Percentiles rank a stretch among this genome's conserved stretches.
phyloP scores from a whole-genome alignment of 2,797 vertebrate genomes.

The Valencia hispanica region DNA sequence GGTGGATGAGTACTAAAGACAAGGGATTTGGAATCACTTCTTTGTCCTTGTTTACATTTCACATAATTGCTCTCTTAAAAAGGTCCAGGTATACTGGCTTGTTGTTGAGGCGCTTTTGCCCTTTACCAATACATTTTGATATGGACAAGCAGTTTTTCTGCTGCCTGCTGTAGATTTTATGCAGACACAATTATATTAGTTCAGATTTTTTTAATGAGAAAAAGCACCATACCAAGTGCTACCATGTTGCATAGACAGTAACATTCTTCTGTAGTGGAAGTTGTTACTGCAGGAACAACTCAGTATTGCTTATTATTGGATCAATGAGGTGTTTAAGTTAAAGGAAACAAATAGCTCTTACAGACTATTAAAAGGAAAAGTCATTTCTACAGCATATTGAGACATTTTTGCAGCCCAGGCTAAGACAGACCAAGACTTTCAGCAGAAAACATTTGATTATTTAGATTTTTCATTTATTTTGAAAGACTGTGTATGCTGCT shows the following conservation, averaged over 20 bases:
- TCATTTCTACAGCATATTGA: no score
- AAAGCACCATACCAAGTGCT: not conserved
- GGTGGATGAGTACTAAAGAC: not conserved
- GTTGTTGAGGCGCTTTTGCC: not conserved
- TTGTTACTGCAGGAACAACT: no score
- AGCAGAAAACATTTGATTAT: not conserved
- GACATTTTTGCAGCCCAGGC: not conserved
- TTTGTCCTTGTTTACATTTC: not conserved
- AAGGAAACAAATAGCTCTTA: not conserved
- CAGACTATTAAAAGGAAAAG: not conserved
- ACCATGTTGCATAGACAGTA: not conserved
- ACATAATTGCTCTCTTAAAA: not conserved
- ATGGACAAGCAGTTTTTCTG: no score
- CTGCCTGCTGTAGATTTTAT: no score
- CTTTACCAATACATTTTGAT: not conserved
- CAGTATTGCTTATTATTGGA: not conserved
- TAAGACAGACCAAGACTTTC: not conserved
- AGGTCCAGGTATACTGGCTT: not conserved
- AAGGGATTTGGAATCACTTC: not conserved
- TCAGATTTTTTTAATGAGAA: not conserved
- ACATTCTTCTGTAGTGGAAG: no score
- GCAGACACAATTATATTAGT: no score
- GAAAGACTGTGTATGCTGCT: no score
- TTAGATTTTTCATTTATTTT: not conserved
- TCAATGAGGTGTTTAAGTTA: not conserved